Conservation (phyloP, 2,888 invertebrate genomes). For the Brenthis ino region DNA sequence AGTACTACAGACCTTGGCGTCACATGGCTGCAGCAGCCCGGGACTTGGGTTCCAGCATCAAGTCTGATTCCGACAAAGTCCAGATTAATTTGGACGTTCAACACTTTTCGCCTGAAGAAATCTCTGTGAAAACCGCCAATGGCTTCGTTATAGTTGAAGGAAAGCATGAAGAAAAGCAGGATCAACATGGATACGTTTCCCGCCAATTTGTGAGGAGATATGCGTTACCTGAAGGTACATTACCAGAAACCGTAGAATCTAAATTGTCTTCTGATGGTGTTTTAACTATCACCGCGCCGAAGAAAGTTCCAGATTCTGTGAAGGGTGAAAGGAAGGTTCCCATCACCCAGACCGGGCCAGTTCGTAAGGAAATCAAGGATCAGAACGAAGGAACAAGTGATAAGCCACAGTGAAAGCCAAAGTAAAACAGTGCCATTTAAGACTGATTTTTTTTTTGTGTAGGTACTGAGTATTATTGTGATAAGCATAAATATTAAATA, state of each 20-base stretch:
- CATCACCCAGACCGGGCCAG: constrained; percentile 84
- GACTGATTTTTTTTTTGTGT: constrained; percentile 46
- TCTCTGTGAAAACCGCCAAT: constrained; percentile 88
- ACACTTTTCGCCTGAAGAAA: constrained; percentile 88
- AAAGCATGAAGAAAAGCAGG: constrained; percentile 89
- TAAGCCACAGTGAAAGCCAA: constrained; percentile 46
- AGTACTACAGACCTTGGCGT: constrained; percentile 72
- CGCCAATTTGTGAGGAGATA: constrained; percentile 89
- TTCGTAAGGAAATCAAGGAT: constrained; percentile 78
- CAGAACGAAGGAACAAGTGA: constrained; percentile 68
- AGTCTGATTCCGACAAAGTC: constrained; percentile 69
- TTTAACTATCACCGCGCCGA: constrained; percentile 85
- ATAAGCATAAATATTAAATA: not conserved
- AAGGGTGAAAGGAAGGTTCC: constrained; percentile 81
- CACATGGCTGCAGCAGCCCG: constrained; percentile 71
- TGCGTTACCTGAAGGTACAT: constrained; percentile 87
- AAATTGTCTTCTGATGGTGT: constrained; percentile 89
- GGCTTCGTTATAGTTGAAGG: constrained; percentile 87
- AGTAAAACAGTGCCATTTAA: constrained; percentile 45
- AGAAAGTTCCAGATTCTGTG: constrained; percentile 58
- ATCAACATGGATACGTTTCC: constrained; percentile 88
- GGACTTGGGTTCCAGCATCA: constrained; percentile 80
- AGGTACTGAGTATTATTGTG: constrained; percentile 13
- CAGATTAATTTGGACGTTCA: constrained; percentile 87
- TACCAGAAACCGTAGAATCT: constrained; percentile 86